These are phyloP conservation scores for Salarias fasciatus DNA, from an alignment of 2,797 vertebrate species.

Conservation along the genomic window DNA sequence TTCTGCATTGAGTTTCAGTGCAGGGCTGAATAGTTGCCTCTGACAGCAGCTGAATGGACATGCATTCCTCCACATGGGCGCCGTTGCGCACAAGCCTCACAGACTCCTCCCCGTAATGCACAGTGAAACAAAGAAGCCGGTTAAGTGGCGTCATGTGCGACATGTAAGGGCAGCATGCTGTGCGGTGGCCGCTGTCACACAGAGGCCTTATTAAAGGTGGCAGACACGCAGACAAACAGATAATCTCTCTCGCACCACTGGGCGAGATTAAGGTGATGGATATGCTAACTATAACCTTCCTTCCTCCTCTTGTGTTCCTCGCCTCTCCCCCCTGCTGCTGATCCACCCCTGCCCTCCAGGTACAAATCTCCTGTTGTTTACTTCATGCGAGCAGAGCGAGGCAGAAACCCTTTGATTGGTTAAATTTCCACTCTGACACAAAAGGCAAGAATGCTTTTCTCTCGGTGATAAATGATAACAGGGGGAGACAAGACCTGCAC, in stretches of 20 bases:
- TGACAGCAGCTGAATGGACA: conserved; percentile 72
- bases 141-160: conserved; percentile 32
- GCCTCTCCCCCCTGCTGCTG: conserved; percentile 40
- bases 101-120: conserved; percentile 41
- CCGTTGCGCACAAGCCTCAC: conserved; percentile 54
- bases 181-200: conserved; percentile 42
- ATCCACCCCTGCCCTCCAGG: conserved; percentile 62
- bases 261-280: conserved; percentile 70
- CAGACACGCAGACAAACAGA: conserved; percentile 48
- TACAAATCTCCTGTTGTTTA: conserved; percentile 72
- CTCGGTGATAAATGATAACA: conserved; percentile 65
- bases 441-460: conserved; percentile 66
- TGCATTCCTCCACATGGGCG: conserved; percentile 61
- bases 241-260: conserved; percentile 54
- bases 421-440: conserved; percentile 61
- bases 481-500: conserved; percentile 49
- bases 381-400: conserved; percentile 41
- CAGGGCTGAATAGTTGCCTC: conserved; percentile 50
- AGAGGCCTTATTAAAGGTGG: conserved; percentile 50
- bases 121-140: conserved; percentile 45
- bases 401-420: conserved; percentile 61
- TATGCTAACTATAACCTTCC: conserved; percentile 36
- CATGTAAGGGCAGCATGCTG: conserved; percentile 39
- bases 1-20: conserved; percentile 41
- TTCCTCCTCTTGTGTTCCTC: conserved; percentile 10